Percentiles rank a stretch among this genome's conserved stretches.
These are phyloP conservation scores for Pelodytes ibericus DNA, from an alignment of 2,797 vertebrate species.

Conservation along the genomic window DNA sequence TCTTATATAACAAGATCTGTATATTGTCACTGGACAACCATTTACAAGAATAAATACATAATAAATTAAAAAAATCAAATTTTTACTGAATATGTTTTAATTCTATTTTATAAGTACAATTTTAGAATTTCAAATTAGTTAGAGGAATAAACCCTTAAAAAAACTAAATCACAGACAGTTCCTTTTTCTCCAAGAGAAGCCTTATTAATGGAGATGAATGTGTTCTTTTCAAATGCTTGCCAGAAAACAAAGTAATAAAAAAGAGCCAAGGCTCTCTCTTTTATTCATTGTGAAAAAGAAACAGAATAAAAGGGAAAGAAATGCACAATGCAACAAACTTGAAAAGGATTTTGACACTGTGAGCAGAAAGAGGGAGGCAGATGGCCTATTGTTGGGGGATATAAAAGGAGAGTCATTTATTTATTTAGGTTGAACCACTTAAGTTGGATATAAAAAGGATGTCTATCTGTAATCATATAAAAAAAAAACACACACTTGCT, in stretches of 20 bases:
- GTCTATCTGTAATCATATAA: conserved; percentile 5
- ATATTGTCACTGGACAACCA: too few species aligned
- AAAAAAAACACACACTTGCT: neutral
- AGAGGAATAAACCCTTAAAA: neutral
- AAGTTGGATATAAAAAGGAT: conserved; percentile 7
- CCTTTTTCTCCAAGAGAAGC: neutral
- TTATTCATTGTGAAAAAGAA: conserved; percentile 20
- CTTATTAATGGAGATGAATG: conserved; percentile 5
- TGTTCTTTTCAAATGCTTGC: neutral
- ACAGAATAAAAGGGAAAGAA: neutral
- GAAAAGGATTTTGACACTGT: conserved; percentile 5
- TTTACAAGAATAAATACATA: too few species aligned
- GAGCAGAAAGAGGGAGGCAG: conserved; percentile 18
- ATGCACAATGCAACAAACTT: conserved; percentile 8
- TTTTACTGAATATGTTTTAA: too few species aligned
- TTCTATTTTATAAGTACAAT: neutral
- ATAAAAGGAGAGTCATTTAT: conserved; percentile 24
- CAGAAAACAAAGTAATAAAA: conserved; percentile 27
- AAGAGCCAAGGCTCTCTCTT: neutral
- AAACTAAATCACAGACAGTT: neutral
- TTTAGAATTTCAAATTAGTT: neutral
- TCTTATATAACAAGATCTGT: too few species aligned
- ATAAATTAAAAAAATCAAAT: too few species aligned
- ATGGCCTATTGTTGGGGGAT: conserved; percentile 25
- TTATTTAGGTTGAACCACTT: conserved; percentile 35